Conservation (phyloP, 2,797 vertebrate species). For the Tauraco hartlaubi region DNA sequence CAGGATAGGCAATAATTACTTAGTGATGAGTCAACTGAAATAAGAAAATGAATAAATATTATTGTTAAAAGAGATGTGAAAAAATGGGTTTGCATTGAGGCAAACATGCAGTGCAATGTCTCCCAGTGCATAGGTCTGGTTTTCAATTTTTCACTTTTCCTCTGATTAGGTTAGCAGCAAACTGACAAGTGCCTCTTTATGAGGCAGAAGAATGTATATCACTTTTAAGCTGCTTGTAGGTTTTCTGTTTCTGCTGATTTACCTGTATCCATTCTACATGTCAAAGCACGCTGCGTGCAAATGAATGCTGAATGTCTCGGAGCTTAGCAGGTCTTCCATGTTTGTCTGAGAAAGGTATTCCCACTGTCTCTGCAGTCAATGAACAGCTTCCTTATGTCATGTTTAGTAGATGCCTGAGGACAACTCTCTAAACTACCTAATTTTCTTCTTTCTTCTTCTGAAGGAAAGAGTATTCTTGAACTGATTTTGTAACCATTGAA, state of each 20-base stretch:
- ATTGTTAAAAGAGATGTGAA: neutral
- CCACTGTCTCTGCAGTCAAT: neutral
- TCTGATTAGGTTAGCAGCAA: neutral
- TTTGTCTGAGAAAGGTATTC: neutral
- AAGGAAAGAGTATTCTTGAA: neutral
- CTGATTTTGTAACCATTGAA: neutral
- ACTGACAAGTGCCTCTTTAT: neutral
- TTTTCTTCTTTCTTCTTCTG: neutral
- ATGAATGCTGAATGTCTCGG: neutral
- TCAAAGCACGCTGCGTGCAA: neutral
- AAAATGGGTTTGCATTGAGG: neutral
- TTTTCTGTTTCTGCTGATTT: neutral
- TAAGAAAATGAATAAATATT: neutral
- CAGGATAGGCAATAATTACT: neutral
- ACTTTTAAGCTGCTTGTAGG: neutral
- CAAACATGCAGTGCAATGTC: neutral
- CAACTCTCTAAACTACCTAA: neutral
- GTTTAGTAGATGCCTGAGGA: neutral
- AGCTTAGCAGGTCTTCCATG: neutral
- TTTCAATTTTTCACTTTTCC: neutral
- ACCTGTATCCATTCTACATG: neutral
- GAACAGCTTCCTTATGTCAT: neutral
- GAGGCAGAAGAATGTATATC: neutral
- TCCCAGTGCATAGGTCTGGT: neutral
- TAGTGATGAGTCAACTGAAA: neutral